Conservation (phyloP, 2,113 vertebrate species). For the Dasyprocta punctata region DNA sequence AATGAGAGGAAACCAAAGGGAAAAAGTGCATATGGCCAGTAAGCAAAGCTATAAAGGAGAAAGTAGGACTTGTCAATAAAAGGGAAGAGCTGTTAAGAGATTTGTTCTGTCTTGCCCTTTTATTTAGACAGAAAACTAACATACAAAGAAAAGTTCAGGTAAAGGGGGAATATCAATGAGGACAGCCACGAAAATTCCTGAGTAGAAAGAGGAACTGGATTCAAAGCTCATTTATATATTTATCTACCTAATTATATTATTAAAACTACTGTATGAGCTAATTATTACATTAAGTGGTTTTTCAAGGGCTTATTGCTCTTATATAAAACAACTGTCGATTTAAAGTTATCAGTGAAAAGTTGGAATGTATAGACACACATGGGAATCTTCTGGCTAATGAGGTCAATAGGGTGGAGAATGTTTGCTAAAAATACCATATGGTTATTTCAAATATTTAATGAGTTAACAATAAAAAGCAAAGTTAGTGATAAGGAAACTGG, state of each 20-base stretch:
- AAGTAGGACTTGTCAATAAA: not conserved
- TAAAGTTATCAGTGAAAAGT: not conserved
- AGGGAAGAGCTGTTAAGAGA: not conserved
- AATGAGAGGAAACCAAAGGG: not conserved
- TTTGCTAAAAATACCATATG: not conserved
- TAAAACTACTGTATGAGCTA: not conserved
- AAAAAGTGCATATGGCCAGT: fast-evolving
- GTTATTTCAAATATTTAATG: not conserved
- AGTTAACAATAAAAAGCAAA: not conserved
- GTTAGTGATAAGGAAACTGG: not conserved
- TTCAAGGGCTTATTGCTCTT: not conserved
- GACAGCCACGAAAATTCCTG: not conserved
- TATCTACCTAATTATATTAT: not conserved
- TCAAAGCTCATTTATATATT: not conserved
- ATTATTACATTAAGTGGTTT: not conserved
- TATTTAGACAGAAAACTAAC: not conserved
- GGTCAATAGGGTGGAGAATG: not conserved
- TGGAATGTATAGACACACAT: not conserved
- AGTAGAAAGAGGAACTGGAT: not conserved
- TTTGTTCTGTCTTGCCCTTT: not conserved
- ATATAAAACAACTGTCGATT: not conserved
- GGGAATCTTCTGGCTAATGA: not conserved
- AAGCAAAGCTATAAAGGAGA: not conserved
- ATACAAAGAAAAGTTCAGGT: not conserved
- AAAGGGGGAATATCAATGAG: not conserved